Base-by-base conservation (phyloP, 2,113 vertebrate genomes). In the Athene cunicularia region DNA sequence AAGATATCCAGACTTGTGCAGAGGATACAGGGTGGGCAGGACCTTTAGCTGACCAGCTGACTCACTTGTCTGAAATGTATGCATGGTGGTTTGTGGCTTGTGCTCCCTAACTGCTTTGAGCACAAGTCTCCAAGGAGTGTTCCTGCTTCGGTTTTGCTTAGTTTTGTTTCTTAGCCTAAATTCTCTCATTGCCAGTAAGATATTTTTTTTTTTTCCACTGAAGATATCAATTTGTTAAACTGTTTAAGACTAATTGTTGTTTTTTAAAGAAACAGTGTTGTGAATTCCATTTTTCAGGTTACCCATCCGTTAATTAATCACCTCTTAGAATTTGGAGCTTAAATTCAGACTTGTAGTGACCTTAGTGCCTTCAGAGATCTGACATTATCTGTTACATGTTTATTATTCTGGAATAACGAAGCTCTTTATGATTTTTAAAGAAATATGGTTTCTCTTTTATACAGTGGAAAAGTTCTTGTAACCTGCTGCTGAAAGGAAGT, bases 31-130 rank as follows among this genome's bases (percentile, higher is more conserved):
- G 39, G 53, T 58, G 74, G 87, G 16, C 0, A 2, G 49, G 77
- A 50, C 59, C 86, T 83, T 91, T 73, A 70, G 72, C 89, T 91
- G 93, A 62, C 75, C 60, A 66, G 59, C 72, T 91, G 95, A 86
- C 66, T 94, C 85, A 45, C 56, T 68, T 19, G 19, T 86, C 53
- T 95, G 85, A 49, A 88, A 88, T 79, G 87, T 50, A 1, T 64
- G 27, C 4, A 0, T 19, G 18, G 60, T 81, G 70, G 18, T 60
- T 82, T 53, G 41, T 67, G 87, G 84, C 76, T 55, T 64, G 21
- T 90, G 37, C 55, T 92, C 37, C 74, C 58, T 49, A 16, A 60
- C 18, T 72, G 43, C 81, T 73, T 37, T 1, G 1, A 83, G 58
- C 53, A 63, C 23, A 33, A 4, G 0, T 58, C 41, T 95, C 84